A percentile compares a stretch with the other conserved stretches of the same genome.
These are phyloP conservation scores for Paratilapia polleni DNA, from an alignment of 2,113 vertebrate species.

Conservation along the genomic window DNA sequence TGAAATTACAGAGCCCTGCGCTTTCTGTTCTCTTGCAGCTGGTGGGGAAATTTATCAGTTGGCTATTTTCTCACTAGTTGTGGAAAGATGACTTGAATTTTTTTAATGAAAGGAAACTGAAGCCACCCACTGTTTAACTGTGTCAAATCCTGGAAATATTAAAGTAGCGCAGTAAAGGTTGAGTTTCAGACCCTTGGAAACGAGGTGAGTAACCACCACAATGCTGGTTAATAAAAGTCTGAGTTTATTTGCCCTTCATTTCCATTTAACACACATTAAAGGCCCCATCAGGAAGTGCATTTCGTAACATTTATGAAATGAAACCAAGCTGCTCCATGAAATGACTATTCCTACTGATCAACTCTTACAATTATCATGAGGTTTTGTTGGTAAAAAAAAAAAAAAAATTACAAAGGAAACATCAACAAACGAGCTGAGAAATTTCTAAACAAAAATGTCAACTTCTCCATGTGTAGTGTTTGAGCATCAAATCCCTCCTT, in stretches of 20 bases:
- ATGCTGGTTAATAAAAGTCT: not conserved
- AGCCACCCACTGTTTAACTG: not conserved
- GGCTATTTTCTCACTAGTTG: not conserved
- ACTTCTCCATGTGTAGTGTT: not conserved
- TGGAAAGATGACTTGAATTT: not conserved
- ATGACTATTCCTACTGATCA: not conserved
- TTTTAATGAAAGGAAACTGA: constrained; percentile 4
- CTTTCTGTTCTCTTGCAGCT: constrained; percentile 12
- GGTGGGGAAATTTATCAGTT: not conserved
- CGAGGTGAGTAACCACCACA: not conserved
- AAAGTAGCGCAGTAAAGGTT: not conserved
- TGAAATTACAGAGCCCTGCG: not conserved
- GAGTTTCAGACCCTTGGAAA: not conserved
- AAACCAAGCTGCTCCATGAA: not conserved
- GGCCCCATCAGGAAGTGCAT: not conserved
- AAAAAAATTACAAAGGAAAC: not conserved
- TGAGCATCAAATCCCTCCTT: not conserved
- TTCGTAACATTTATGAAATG: constrained; percentile 19
- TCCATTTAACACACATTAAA: not conserved
- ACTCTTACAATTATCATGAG: not conserved
- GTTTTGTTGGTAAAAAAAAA: not conserved
- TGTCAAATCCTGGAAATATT: not conserved
- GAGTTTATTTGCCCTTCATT: constrained; percentile 32
- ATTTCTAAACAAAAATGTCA: not conserved
- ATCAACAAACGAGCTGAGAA: not conserved